Percentiles rank a stretch among this genome's conserved stretches.
These are phyloP conservation scores for Monodelphis domestica DNA, from an alignment of 2,797 vertebrate genomes.

Conservation along the genomic window DNA sequence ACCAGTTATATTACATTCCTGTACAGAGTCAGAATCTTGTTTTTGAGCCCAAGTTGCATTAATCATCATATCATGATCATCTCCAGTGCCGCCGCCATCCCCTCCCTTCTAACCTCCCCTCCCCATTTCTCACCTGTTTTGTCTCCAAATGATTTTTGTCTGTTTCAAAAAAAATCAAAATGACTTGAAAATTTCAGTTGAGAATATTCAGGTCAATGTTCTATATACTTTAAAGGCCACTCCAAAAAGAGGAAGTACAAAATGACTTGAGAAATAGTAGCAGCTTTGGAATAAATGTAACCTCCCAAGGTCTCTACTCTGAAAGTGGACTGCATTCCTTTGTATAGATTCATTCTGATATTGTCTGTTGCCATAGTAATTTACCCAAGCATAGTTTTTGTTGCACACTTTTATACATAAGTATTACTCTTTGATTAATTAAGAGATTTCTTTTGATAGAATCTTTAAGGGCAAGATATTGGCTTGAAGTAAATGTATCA, in stretches of 20 bases:
- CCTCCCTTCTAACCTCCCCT: background rate
- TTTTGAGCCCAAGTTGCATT: background rate
- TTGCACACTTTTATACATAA: background rate
- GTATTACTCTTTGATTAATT: constrained; percentile 21
- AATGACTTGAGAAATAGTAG: background rate
- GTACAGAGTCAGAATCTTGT: background rate
- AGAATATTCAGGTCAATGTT: background rate
- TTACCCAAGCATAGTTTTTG: background rate
- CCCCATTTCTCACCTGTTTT: background rate
- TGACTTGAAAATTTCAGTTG: background rate
- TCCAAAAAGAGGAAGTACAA: background rate
- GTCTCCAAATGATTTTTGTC: background rate
- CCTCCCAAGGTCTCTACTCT: background rate
- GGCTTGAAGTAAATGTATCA: too few relatives aligned
- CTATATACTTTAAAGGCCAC: background rate
- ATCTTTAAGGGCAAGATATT: constrained; percentile 18
- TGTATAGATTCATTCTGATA: background rate
- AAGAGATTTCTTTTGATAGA: constrained; percentile 20
- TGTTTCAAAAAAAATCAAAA: background rate
- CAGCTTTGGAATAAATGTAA: background rate
- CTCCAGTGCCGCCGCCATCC: background rate
- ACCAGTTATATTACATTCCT: background rate
- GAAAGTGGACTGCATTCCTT: background rate
- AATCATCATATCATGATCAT: background rate
- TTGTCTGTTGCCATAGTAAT: background rate